Base-by-base conservation (phyloP, 2,113 vertebrate genomes). In the Chloroceryle aenea region DNA sequence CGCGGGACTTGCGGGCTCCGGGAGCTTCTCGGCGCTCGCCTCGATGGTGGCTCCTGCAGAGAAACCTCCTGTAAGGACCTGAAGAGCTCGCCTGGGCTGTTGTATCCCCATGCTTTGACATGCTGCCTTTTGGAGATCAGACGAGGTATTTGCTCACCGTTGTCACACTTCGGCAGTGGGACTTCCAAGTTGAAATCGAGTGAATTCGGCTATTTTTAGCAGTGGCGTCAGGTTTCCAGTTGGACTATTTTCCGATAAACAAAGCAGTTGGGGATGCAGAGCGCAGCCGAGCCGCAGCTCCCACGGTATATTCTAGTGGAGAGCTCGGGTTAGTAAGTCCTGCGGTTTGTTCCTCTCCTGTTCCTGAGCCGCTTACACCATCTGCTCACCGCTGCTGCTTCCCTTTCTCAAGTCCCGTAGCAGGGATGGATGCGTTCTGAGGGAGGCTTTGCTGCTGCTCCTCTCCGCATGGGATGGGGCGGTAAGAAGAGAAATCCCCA, bases 101-200 rank as follows among this genome's bases (percentile, higher is more conserved):
- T 8, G 8, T 22, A 8, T 10, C 36, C 12, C 50, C 47, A 53
- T 8, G 91, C 25, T 71, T 82, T 75, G 98, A 94, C 92, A 98
- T 98, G 98, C 95, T 98, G 97, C 98, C 98, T 17, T 98, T 97
- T 67, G 98, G 98, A 97, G 97, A 98, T 83, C 98, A 97, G 85
- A 97, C 96, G 59, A 98, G 98, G 98, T 98, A 98, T 81, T 95
- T 82, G 75, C 42, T 88, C 40, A 23, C 58, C 76, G 56, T 61
- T 52, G 87, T 62, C 91, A 58, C 85, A 10, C 91, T 87, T 76
- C 76, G 15, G 78, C 72, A 36, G 85, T 12, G 81, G 87, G 85
- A 89, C 92, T 36, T 61, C 25, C 25, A 17, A 82, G 87, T 79
- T 48, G 91, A 82, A 83, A 56, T 20, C 21, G 63, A 85, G 80